phyloP scores from a whole-genome alignment of 2,797 vertebrate genomes.

The Trachops cirrhosus region DNA sequence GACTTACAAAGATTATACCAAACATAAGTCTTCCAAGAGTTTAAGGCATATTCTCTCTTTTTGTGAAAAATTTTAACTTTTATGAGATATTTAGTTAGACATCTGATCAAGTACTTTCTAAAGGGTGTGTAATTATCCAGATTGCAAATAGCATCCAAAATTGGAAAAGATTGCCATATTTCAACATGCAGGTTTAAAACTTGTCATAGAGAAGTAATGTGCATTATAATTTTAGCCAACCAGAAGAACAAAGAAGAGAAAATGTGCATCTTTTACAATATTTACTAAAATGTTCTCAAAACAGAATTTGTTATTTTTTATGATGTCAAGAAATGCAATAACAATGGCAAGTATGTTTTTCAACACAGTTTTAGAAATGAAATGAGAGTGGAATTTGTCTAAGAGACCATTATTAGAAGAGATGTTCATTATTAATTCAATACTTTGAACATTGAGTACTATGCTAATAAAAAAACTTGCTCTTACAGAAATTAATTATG shows the following conservation, averaged over 20 bases:
- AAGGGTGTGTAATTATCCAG: conserved; percentile 1
- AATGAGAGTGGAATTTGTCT: conserved; percentile 21
- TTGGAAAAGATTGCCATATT: not conserved
- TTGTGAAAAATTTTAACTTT: conserved; percentile 26
- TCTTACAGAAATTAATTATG: conserved; percentile 28
- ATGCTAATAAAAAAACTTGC: conserved; percentile 36
- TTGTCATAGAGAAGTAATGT: not conserved
- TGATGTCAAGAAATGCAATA: not conserved
- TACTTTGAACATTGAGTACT: not conserved
- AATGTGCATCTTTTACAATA: not conserved
- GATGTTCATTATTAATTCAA: not conserved
- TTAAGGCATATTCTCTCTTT: conserved; percentile 3
- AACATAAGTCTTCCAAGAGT: not conserved
- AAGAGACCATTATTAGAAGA: not conserved
- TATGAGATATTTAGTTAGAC: conserved; percentile 33
- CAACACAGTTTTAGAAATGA: not conserved
- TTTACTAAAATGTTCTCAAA: not conserved
- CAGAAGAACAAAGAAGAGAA: not conserved
- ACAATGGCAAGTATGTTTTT: not conserved
- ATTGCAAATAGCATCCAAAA: conserved; percentile 50
- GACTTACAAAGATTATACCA: not conserved
- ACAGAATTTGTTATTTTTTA: not conserved
- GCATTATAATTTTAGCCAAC: not conserved
- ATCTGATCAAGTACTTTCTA: conserved; percentile 35
- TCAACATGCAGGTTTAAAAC: not conserved